phyloP scores from a whole-genome alignment of 2,888 invertebrate species.

The Agrochola circellaris region DNA sequence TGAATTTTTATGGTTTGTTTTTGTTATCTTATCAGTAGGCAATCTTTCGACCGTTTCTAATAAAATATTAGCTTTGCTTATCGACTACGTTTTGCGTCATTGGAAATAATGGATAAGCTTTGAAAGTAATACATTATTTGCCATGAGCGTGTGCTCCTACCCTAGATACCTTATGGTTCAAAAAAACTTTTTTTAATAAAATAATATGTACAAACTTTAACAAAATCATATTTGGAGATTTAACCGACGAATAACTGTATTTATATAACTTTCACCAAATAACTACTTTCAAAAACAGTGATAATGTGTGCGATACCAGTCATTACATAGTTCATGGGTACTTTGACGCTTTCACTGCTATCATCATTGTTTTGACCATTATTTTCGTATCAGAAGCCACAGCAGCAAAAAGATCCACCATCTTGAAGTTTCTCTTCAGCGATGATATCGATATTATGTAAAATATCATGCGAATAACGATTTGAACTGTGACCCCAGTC shows the following conservation, averaged over 20 bases:
- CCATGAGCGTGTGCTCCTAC: neutral
- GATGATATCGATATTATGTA: constrained; percentile 28
- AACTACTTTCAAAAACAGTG: constrained; percentile 80
- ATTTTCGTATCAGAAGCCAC: constrained; percentile 75
- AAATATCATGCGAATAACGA: constrained; percentile 10
- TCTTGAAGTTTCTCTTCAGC: constrained; percentile 54
- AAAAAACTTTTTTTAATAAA: no score
- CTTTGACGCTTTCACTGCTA: constrained; percentile 84
- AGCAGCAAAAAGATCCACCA: constrained; percentile 16
- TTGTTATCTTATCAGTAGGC: constrained; percentile 46
- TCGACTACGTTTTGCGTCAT: constrained; percentile 36
- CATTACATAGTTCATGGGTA: constrained; percentile 83
- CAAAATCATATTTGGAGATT: constrained; percentile 37
- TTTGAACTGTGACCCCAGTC: constrained; percentile 36
- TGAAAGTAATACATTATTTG: constrained; percentile 11
- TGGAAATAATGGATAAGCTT: constrained; percentile 29
- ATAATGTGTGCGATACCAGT: constrained; percentile 85
- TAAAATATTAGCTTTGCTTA: constrained; percentile 54
- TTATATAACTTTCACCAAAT: constrained; percentile 78
- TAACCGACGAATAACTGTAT: constrained; percentile 67
- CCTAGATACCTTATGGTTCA: no score
- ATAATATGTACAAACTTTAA: neutral
- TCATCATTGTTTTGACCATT: constrained; percentile 82
- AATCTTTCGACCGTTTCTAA: constrained; percentile 46
- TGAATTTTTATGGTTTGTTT: constrained; percentile 47